These are phyloP conservation scores for Trichosurus vulpecula DNA, from an alignment of 2,797 vertebrate genomes.

Conservation along the genomic window DNA sequence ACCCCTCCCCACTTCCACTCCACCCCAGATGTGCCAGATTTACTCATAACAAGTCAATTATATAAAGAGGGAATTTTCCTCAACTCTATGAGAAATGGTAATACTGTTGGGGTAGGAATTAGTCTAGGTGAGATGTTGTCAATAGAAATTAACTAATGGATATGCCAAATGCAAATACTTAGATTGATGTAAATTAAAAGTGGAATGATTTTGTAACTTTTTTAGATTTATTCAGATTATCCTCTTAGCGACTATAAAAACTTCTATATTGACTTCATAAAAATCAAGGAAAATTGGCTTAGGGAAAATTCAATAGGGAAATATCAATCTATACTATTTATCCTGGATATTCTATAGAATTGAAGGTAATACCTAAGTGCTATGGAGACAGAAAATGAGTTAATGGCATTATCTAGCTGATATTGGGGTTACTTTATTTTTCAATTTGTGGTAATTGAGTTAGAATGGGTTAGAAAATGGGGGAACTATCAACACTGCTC, in stretches of 20 bases:
- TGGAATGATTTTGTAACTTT: slow-evolving; percentile 26
- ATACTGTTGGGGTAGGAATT: not conserved
- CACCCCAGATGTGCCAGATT: not conserved
- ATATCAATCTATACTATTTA: not conserved
- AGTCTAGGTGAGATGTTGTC: not conserved
- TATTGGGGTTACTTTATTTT: slow-evolving; percentile 23
- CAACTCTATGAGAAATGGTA: not conserved
- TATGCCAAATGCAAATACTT: slow-evolving; percentile 17
- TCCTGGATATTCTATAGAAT: slow-evolving; percentile 22
- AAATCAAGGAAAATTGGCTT: slow-evolving; percentile 35
- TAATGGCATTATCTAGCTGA: slow-evolving; percentile 1
- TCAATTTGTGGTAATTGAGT: slow-evolving; percentile 21
- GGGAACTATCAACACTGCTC: not conserved
- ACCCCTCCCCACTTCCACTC: not conserved
- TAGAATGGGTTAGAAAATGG: slow-evolving; percentile 35
- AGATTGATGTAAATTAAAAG: slow-evolving; percentile 18
- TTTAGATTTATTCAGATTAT: slow-evolving; percentile 34
- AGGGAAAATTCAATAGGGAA: slow-evolving; percentile 39
- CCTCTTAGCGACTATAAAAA: slow-evolving; percentile 38
- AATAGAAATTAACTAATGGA: slow-evolving; percentile 30
- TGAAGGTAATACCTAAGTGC: slow-evolving; percentile 35
- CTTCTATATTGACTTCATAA: slow-evolving; percentile 34
- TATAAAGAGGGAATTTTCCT: not conserved
- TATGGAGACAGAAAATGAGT: slow-evolving; percentile 34
- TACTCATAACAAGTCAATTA: not conserved